Evolutionary conservation across 2,888 invertebrate genomes (phyloP), one percentile per base, ranked within the genome.

Genomic region (Orthonevra nobilis): DNA sequence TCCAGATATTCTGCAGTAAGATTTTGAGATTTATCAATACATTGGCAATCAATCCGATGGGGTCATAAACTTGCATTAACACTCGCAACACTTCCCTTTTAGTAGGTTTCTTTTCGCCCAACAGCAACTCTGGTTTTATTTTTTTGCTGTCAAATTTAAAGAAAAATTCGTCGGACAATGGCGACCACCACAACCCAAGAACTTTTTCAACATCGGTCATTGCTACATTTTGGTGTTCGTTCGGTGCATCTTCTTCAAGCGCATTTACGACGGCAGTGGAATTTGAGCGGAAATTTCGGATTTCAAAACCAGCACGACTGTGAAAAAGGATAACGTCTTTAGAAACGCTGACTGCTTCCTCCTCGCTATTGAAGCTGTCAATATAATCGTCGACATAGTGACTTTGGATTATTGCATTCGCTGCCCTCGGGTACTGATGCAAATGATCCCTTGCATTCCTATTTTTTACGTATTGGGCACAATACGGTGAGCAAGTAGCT

Each of bases 111-210:
- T n/a, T n/a, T n/a, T n/a, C n/a, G n/a, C n/a, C n/a, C n/a, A n/a
- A n/a, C n/a, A n/a, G n/a, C n/a, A n/a, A n/a, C n/a, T n/a, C n/a
- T n/a, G n/a, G n/a, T n/a, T n/a, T n/a, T n/a, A n/a, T n/a, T n/a
- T n/a, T n/a, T n/a, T n/a, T n/a, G n/a, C n/a, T n/a, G n/a, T n/a
- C n/a, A n/a, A n/a, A n/a, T n/a, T n/a, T n/a, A n/a, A n/a, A n/a
- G n/a, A n/a, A n/a, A n/a, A n/a, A n/a, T n/a, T n/a, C n/a, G n/a
- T n/a, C n/a, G n/a, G n/a, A n/a, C n/a, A n/a, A n/a, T 12, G 74
- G 40, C 6, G 81, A 56, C 83, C 83, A 83, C 23, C 17, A 50
- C 5, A 83, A 28, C 2, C 82, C 81, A 2, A 83, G 34, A 7
- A 72, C 48, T 28, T 72, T 28, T 28, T 81, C 56, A 34, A 46